Evolutionary conservation across 2,113 vertebrate species (phyloP).

Genomic region (Burhinus oedicnemus): DNA sequence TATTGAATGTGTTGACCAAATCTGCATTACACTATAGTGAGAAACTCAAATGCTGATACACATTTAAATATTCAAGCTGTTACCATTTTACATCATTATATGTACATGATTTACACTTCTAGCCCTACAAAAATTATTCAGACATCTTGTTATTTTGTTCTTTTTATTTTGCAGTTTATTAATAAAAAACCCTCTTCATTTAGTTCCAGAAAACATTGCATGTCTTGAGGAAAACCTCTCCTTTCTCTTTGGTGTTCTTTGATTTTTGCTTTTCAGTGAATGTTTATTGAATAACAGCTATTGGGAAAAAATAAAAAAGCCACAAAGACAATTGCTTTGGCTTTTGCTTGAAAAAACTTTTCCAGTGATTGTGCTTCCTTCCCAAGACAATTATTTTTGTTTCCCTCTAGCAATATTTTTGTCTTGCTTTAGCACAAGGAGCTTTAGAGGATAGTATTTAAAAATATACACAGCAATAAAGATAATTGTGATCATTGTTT

Average conservation of each 20-base stretch:
- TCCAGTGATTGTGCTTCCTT: background rate
- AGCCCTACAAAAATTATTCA: background rate
- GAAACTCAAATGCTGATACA: background rate
- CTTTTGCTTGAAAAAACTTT: background rate
- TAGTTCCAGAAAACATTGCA: background rate
- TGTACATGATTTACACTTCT: background rate
- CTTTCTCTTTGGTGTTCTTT: background rate
- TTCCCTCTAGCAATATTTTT: background rate
- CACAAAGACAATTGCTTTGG: background rate
- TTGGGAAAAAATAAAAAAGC: background rate
- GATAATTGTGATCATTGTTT: background rate
- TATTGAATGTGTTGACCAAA: fast-evolving
- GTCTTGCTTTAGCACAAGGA: background rate
- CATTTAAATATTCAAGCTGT: background rate
- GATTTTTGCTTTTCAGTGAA: background rate
- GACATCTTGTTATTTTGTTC: background rate
- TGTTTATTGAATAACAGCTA: background rate
- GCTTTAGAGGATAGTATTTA: background rate
- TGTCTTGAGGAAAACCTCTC: background rate
- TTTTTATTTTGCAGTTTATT: background rate
- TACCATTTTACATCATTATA: background rate
- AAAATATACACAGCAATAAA: background rate
- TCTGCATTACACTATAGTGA: background rate
- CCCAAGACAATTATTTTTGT: background rate
- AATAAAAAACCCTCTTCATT: background rate